Evolutionary conservation across 53 echinoderm and acorn worm species (phyloP).

Genomic region (Actinopyga echinites): DNA sequence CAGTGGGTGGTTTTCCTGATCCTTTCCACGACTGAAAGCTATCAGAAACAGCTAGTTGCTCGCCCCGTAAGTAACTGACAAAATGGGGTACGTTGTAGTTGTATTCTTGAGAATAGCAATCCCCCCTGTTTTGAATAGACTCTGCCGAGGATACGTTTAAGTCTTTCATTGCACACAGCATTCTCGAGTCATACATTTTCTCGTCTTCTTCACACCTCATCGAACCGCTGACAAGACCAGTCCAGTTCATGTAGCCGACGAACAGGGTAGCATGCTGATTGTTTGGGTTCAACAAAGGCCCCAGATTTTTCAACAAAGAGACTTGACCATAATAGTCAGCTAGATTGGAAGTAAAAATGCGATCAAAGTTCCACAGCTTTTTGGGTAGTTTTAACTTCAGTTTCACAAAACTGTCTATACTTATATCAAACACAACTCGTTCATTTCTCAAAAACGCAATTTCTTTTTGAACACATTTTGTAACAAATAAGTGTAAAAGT

Average conservation of each 20-base stretch:
- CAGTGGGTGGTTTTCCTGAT: slow-evolving; percentile 20
- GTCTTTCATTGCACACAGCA: neutral
- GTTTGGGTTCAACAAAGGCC: neutral
- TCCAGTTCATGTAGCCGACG: slow-evolving; percentile 10
- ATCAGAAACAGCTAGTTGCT: slow-evolving; percentile 21
- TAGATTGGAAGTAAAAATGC: slow-evolving; percentile 20
- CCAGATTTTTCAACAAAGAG: neutral
- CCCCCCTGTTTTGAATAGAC: neutral
- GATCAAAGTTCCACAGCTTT: neutral
- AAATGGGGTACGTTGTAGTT: slow-evolving; percentile 57
- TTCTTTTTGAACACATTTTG: neutral
- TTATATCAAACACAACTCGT: neutral
- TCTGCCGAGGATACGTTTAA: neutral
- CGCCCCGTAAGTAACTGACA: slow-evolving; percentile 59
- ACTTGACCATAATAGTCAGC: neutral
- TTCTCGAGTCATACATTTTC: too few species aligned
- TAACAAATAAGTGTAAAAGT: neutral
- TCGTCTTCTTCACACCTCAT: too few species aligned
- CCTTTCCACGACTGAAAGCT: neutral
- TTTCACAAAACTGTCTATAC: neutral
- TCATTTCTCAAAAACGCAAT: neutral
- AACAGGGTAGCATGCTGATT: slow-evolving; percentile 13
- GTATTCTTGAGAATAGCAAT: slow-evolving; percentile 27
- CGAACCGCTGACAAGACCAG: neutral
- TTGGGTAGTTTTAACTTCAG: neutral